phyloP scores from a whole-genome alignment of 2,888 invertebrate genomes.

The Carcina quercana region DNA sequence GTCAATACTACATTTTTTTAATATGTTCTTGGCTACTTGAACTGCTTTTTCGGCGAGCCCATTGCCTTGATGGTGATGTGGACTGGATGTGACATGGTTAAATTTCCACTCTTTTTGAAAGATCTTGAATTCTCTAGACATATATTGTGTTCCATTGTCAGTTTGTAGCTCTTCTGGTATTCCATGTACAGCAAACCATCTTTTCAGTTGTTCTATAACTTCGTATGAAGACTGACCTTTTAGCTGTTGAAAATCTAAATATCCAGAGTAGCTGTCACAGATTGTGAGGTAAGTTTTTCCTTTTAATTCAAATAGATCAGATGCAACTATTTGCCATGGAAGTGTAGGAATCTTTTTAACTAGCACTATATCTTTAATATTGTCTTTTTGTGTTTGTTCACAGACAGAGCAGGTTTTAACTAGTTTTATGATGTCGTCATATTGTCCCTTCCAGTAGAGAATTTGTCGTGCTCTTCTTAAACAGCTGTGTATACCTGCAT shows the following conservation, averaged over 20 bases:
- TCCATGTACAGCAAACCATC: constrained; percentile 12
- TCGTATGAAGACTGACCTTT: constrained; percentile 3
- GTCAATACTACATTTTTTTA: constrained; percentile 1
- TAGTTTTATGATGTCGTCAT: constrained; percentile 9
- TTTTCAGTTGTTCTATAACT: constrained; percentile 7
- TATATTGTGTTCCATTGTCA: constrained; percentile 12
- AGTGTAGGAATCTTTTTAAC: constrained; percentile 9
- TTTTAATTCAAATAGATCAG: constrained; percentile 15
- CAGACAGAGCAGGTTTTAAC: constrained; percentile 9
- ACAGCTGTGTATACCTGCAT: constrained; percentile 9
- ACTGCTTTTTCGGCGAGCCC: constrained; percentile 4
- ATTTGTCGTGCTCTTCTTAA: no score
- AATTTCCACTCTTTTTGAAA: constrained; percentile 5
- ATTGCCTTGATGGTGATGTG: constrained; percentile 7
- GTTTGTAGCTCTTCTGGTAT: constrained; percentile 11
- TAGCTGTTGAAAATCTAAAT: constrained; percentile 8
- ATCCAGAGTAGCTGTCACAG: constrained; percentile 12
- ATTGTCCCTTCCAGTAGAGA: constrained; percentile 17
- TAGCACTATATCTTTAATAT: constrained; percentile 6
- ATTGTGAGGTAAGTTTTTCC: constrained; percentile 12
- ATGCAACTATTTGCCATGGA: constrained; percentile 15
- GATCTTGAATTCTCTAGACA: constrained; percentile 3
- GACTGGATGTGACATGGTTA: constrained; percentile 9
- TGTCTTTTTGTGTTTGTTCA: constrained; percentile 5
- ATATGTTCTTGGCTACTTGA: constrained; percentile 1